Evolutionary conservation across 2,113 vertebrate species (phyloP).

Genomic region (Piprites chloris): DNA sequence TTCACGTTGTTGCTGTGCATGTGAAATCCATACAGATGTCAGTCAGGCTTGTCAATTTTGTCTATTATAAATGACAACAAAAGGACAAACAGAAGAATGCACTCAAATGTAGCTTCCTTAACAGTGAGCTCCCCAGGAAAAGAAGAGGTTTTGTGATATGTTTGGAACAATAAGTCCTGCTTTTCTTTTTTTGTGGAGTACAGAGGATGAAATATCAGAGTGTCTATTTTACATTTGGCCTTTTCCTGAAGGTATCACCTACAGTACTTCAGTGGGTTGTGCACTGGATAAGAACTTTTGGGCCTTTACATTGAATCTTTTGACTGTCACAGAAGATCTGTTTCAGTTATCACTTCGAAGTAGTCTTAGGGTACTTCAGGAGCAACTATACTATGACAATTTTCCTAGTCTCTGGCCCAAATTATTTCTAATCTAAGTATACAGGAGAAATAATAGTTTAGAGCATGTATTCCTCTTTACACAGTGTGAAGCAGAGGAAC

Average conservation of each 20-base stretch:
- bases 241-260: background rate
- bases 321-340: background rate
- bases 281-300: background rate
- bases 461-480: background rate
- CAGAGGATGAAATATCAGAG: background rate
- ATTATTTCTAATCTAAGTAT: background rate
- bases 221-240: background rate
- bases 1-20: background rate
- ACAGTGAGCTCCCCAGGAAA: background rate
- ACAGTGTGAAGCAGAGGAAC: background rate
- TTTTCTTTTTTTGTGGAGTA: background rate
- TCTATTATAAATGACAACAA: constrained; percentile 6
- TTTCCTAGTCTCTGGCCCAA: background rate
- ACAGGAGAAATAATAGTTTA: background rate
- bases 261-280: background rate
- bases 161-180: background rate
- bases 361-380: background rate
- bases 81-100: constrained; percentile 8
- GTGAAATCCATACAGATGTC: constrained; percentile 38
- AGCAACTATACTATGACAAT: background rate
- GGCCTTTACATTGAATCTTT: background rate
- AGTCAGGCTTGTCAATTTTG: constrained; percentile 23
- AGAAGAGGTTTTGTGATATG: background rate
- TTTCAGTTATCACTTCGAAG: background rate
- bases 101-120: background rate